Evolutionary conservation across 2,888 invertebrate species (phyloP).

Genomic region (Machimus atricapillus): DNA sequence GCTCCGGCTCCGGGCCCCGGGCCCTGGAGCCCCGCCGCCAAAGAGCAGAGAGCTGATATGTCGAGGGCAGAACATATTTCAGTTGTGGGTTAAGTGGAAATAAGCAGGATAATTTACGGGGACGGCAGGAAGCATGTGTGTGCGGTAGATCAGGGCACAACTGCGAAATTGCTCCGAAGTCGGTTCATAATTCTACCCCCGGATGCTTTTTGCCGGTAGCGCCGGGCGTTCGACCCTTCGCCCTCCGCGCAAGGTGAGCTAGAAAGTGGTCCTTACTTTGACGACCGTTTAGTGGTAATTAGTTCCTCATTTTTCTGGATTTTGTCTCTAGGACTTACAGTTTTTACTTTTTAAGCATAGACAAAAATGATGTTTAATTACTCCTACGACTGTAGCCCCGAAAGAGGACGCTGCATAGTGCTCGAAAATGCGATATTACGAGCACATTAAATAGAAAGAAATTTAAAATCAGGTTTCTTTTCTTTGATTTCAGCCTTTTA

Average conservation of each 20-base stretch:
- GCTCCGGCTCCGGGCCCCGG: no score
- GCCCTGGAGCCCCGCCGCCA: neutral
- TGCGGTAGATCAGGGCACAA: neutral
- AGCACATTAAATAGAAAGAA: no score
- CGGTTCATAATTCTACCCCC: neutral
- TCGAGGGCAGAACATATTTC: slow-evolving; percentile 2
- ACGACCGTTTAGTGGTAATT: neutral
- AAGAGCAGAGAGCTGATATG: neutral
- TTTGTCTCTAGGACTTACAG: neutral
- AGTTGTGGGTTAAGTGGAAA: slow-evolving; percentile 11
- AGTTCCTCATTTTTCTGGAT: neutral
- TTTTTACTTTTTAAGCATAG: neutral
- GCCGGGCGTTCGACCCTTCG: neutral
- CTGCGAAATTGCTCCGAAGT: neutral
- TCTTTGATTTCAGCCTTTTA: no score
- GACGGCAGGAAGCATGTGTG: neutral
- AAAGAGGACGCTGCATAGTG: no score
- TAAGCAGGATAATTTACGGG: slow-evolving; percentile 9
- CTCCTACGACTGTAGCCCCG: no score
- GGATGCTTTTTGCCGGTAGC: neutral
- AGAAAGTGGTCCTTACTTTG: neutral
- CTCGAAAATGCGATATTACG: no score
- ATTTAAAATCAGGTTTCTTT: no score
- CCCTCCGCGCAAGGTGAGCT: neutral
- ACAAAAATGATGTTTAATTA: neutral